These are phyloP conservation scores for Drosophila triauraria DNA, from an alignment of 1,140 invertebrate species.

Conservation along the genomic window DNA sequence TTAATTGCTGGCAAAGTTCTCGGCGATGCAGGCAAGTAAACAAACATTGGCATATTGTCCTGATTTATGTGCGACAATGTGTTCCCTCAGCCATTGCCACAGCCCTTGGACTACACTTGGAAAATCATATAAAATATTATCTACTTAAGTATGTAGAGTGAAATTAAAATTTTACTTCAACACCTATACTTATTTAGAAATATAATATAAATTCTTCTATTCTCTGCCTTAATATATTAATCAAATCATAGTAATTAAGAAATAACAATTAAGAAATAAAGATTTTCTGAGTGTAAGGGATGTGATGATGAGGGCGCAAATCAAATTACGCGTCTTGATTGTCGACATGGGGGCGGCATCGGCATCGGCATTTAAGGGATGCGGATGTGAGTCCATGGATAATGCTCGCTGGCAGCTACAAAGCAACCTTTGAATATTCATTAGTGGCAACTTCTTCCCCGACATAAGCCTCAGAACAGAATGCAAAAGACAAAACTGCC, in stretches of 20 bases:
- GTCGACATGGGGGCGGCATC: slow-evolving; percentile 63
- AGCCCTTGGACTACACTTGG: slow-evolving; percentile 4
- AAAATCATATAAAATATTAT: slow-evolving; percentile 1
- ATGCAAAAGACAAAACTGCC: slow-evolving; percentile 62
- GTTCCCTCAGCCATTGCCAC: slow-evolving; percentile 27
- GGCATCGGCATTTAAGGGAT: slow-evolving; percentile 20
- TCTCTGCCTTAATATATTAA: no score
- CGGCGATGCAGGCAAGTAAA: slow-evolving; percentile 74
- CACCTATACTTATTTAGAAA: neutral
- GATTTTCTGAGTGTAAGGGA: neutral
- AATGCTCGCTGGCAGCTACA: slow-evolving; percentile 65
- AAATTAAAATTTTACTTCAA: neutral
- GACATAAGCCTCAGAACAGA: slow-evolving; percentile 37
- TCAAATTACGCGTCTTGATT: slow-evolving; percentile 83
- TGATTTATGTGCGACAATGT: slow-evolving; percentile 84
- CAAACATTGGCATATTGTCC: slow-evolving; percentile 85
- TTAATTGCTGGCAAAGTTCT: slow-evolving; percentile 84
- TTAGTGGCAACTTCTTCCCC: slow-evolving; percentile 63
- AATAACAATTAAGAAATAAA: no score
- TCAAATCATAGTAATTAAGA: no score
- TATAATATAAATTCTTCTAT: no score
- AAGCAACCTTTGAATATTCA: slow-evolving; percentile 81
- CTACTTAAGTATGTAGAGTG: no score
- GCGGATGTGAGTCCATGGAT: slow-evolving; percentile 29
- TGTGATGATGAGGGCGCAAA: slow-evolving; percentile 55